These are phyloP conservation scores for Dunckerocampus dactyliophorus DNA, from an alignment of 2,113 vertebrate species.

Conservation along the genomic window DNA sequence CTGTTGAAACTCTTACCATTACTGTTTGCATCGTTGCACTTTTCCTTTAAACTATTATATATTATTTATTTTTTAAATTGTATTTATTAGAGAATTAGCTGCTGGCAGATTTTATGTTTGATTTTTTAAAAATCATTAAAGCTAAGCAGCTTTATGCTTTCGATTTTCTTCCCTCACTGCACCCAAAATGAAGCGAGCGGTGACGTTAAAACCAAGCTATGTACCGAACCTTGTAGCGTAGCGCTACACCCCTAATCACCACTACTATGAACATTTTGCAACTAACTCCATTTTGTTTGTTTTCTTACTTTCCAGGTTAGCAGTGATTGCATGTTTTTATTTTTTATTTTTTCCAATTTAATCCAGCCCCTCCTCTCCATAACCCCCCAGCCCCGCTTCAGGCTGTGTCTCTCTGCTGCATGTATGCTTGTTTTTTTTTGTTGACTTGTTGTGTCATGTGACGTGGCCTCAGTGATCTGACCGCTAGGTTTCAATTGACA, in stretches of 20 bases:
- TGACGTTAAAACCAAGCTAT: too few species aligned
- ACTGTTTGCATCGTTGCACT: too few species aligned
- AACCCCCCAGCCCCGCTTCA: not conserved
- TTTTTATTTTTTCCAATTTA: slow-evolving; percentile 24
- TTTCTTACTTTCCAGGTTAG: slow-evolving; percentile 67
- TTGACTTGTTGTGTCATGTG: slow-evolving; percentile 85
- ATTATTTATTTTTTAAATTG: too few species aligned
- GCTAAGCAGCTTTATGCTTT: too few species aligned
- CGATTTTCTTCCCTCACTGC: slow-evolving; percentile 12
- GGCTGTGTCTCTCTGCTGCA: slow-evolving; percentile 7
- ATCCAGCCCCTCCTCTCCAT: not conserved
- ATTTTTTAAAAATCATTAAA: too few species aligned
- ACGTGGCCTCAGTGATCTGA: slow-evolving; percentile 93
- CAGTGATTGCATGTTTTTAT: slow-evolving; percentile 64
- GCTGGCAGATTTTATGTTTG: too few species aligned
- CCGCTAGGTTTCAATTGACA: slow-evolving; percentile 99
- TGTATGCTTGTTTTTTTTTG: slow-evolving; percentile 78
- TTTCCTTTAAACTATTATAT: too few species aligned
- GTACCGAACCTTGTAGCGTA: not conserved
- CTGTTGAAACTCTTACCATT: too few species aligned
- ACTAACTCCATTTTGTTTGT: slow-evolving; percentile 58
- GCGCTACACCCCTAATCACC: too few species aligned
- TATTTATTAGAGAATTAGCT: too few species aligned
- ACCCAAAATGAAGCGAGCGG: slow-evolving; percentile 21
- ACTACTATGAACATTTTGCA: slow-evolving; percentile 41